These are phyloP conservation scores for Ceyx margarethae DNA, from an alignment of 2,113 vertebrate genomes.

Conservation along the genomic window DNA sequence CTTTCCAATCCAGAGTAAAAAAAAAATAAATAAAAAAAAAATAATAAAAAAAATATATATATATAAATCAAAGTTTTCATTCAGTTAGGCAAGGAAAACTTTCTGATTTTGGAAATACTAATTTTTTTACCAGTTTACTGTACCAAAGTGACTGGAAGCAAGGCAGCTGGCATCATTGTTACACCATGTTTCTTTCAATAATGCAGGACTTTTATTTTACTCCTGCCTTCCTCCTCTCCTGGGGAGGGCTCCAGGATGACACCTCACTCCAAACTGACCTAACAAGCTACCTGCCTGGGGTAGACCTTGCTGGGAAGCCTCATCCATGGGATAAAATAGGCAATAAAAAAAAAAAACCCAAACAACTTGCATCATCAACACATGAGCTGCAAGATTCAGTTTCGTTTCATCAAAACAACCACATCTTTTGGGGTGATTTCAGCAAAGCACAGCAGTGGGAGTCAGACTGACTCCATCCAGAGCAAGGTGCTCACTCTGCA, in stretches of 20 bases:
- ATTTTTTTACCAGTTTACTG: background rate
- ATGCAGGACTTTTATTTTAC: too few relatives aligned
- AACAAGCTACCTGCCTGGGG: background rate
- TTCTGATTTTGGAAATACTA: background rate
- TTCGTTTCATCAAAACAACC: background rate
- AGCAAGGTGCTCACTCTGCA: accelerated
- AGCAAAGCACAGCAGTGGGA: background rate
- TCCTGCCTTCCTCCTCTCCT: background rate
- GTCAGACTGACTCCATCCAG: background rate
- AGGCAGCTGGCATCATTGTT: background rate
- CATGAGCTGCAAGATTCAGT: background rate
- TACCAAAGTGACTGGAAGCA: background rate
- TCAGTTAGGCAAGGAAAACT: background rate
- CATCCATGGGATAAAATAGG: accelerated
- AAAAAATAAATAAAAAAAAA: too few relatives aligned
- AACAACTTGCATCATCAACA: accelerated
- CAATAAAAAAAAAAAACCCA: background rate
- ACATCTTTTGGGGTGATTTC: background rate
- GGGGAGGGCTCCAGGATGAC: background rate
- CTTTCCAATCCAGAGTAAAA: too few relatives aligned
- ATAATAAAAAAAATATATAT: background rate
- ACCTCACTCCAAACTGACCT: background rate
- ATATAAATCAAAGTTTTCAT: background rate
- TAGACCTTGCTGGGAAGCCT: background rate
- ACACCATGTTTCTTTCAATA: background rate